Percentiles rank a stretch among this genome's conserved stretches.
These are phyloP conservation scores for Andrena praecox DNA, from an alignment of 2,888 invertebrate species.

Conservation along the genomic window DNA sequence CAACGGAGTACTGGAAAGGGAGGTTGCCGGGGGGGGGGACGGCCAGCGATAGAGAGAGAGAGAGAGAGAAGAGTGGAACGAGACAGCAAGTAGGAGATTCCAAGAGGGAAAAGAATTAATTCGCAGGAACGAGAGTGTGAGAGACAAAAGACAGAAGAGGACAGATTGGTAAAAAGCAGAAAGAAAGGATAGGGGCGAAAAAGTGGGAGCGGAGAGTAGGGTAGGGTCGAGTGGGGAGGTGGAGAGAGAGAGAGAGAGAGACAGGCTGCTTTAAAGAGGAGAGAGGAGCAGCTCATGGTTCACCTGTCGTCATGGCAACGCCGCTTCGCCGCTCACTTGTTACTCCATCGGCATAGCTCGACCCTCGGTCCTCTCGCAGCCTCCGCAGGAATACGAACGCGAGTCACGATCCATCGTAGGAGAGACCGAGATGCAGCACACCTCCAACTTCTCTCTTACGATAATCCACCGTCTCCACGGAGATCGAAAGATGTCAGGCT, in stretches of 20 bases:
- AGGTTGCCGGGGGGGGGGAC: slow-evolving; percentile 14
- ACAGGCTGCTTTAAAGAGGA: slow-evolving; percentile 28
- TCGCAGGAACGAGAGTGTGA: slow-evolving; percentile 22
- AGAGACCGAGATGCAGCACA: slow-evolving; percentile 64
- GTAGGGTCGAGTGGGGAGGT: slow-evolving; percentile 7
- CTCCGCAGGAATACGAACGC: slow-evolving; percentile 78
- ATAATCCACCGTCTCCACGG: slow-evolving; percentile 43
- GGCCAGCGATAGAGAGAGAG: not conserved
- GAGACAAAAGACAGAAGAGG: slow-evolving; percentile 32
- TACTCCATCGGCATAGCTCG: slow-evolving; percentile 83
- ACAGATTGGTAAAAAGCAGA: slow-evolving; percentile 32
- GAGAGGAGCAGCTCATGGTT: slow-evolving; percentile 77
- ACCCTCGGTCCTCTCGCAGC: slow-evolving; percentile 79
- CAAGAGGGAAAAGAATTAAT: slow-evolving; percentile 45
- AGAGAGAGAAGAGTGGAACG: slow-evolving; percentile 25
- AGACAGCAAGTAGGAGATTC: slow-evolving; percentile 27
- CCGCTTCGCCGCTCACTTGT: slow-evolving; percentile 84
- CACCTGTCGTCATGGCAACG: slow-evolving; percentile 85
- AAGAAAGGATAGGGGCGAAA: slow-evolving; percentile 28
- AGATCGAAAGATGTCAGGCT: slow-evolving; percentile 35
- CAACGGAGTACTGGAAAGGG: slow-evolving; percentile 19
- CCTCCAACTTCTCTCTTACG: slow-evolving; percentile 56
- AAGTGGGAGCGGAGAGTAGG: not conserved
- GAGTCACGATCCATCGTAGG: slow-evolving; percentile 78
- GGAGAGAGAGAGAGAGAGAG: slow-evolving; percentile 19